Evolutionary conservation across 2,113 vertebrate genomes (phyloP), one percentile per base, ranked within the genome.

Genomic region (Ascaphus truei): DNA sequence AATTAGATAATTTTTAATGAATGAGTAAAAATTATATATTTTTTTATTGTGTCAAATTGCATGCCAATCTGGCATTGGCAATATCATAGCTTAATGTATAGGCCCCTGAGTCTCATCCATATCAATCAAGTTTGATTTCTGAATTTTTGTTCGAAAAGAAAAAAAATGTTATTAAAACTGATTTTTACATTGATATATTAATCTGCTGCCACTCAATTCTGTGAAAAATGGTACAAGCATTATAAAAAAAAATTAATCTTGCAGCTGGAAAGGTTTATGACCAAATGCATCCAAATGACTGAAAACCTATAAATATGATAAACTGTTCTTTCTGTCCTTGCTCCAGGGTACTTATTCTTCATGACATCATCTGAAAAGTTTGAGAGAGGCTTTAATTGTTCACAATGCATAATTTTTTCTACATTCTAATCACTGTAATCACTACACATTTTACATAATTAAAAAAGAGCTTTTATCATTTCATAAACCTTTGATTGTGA

Each of bases 371-470:
- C 20, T 13, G 15, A 56, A 29, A 62, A 57, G 36, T 67, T 47
- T 45, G 2, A 67, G 45, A 43, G 29, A 66, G 29, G 16, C 3
- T 57, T 57, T 33, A 61, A 61, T 29, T 43, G 25, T 66, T 45
- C 63, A 57, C 20, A 33, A 15, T 23, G 11, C 26, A 34, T 57
- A 15, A 10, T 43, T 67, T 56, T 67, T 39, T 55, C 37, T 45
- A 13, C 26, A 56, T 33, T 37, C 52, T 47, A 57, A 57, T 67
- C 52, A 47, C 18, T 66, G 37, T 66, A 57, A 67, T 67, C 52
- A 57, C 37, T 16, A 33, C 27, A 25, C 15, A 57, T 31, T 67
- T 67, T 67, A 47, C 52, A 67, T 57, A 57, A 67, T 67, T 56
- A 57, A 11, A 33, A 23, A 45, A 50, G 11, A 50, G 45, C 43